Evolutionary conservation across 2,888 invertebrate genomes (phyloP), one percentile per base, ranked within the genome.

Genomic region (Lasioglossum marginatum): DNA sequence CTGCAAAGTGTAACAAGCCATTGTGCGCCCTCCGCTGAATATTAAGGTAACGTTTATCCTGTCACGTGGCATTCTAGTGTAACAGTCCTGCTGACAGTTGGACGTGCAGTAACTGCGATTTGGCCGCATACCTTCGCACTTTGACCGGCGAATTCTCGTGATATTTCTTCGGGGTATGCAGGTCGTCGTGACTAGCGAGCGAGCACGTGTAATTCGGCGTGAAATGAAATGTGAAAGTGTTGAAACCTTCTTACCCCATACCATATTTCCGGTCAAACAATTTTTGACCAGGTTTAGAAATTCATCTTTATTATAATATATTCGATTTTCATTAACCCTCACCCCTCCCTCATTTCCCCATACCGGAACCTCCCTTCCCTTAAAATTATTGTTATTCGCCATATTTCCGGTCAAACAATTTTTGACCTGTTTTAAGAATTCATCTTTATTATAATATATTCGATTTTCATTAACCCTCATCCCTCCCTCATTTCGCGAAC

Each of bases 51-150:
- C 79, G 76, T 85, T 85, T 85, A 89, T 87, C 86, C 86, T 71
- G 89, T 89, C 90, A 87, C 90, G 85, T 82, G 82, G 81, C 76
- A 78, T 90, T 87, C 82, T 85, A 52, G 66, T 73, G 82, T 84
- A 90, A 90, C 84, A 82, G 88, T 83, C 84, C 34, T 16, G n/a
- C 52, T 75, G 81, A 90, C 90, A 83, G 83, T 48, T 81, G 86
- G 40, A 84, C 87, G 80, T 81, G 81, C 73, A 37, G 84, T 74
- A 80, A 79, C 81, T 73, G 78, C 78, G 81, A 34, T 27, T 72
- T 90, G 90, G 81, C 83, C 74, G 12, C 84, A 85, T 89, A 68
- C 87, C 87, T 89, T 83, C 80, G 87, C 87, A 86, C 84, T 86
- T 86, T 76, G 77, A 80, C 83, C 71, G 82, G 66, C 60, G 43